A percentile compares a stretch with the other conserved stretches of the same genome.
Conservation (phyloP, 2,888 invertebrate species). For the Scrobipalpa costella region DNA sequence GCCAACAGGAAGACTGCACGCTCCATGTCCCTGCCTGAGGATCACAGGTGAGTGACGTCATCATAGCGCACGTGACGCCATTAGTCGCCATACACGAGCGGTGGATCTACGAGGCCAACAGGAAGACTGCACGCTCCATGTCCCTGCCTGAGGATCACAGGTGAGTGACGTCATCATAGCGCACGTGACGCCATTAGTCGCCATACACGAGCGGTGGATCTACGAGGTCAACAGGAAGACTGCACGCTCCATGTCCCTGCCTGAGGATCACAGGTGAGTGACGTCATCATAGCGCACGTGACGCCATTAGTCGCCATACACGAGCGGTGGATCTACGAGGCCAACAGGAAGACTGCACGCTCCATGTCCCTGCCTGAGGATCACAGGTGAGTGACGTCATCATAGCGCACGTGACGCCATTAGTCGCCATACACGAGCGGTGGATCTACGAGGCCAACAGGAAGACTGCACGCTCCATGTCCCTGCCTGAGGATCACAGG, state of each 20-base stretch:
- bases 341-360: conserved; percentile 63
- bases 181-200: conserved; percentile 70
- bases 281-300: conserved; percentile 41
- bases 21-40: conserved; percentile 69
- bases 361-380: conserved; percentile 70
- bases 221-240: conserved; percentile 70
- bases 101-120: conserved; percentile 74
- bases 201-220: conserved; percentile 76
- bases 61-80: conserved; percentile 57
- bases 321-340: conserved; percentile 75
- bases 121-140: conserved; percentile 63
- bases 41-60: conserved; percentile 53
- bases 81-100: conserved; percentile 74
- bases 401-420: conserved; percentile 47
- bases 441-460: conserved; percentile 75
- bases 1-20: conserved; percentile 65
- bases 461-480: conserved; percentile 69
- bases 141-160: conserved; percentile 69
- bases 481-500: conserved; percentile 69
- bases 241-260: conserved; percentile 64
- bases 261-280: conserved; percentile 64
- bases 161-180: conserved; percentile 39
- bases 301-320: conserved; percentile 75
- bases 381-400: conserved; percentile 50
- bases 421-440: conserved; percentile 74